Evolutionary conservation across 1,140 invertebrate genomes (phyloP), one percentile per base, ranked within the genome.

Genomic region (Drosophila murphyi): DNA sequence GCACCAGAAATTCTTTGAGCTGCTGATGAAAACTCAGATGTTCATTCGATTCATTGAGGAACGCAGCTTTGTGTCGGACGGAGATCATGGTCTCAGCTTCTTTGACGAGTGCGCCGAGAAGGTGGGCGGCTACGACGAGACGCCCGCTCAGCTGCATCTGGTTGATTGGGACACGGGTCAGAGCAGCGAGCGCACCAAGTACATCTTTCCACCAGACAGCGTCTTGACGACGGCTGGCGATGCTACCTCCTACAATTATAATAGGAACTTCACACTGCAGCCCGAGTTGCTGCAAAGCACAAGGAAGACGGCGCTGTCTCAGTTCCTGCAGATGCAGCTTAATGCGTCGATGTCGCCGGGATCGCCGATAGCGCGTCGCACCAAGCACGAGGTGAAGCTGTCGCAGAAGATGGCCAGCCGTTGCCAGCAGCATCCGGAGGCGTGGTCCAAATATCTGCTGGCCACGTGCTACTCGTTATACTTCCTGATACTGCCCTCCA

Each of bases 41-140:
- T 99, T 99, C 93, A 98, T 97, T 67, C 95, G 98, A 47, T 99
- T 99, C 93, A 99, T 99, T 78, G 98, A 99, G 93, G 99, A 99
- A 93, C 95, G 98, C 41, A 99, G 98, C 81, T 99, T 99, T 94
- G 97, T 99, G 0, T 98, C 98, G 8, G 98, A 99, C 85, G 98
- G 98, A 92, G 98, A 99, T 94, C 95, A 95, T 92, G 96, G 96
- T 2, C 93, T 99, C 60, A 97, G 98, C 7, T 99, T 99, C 93
- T 99, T 99, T 92, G 99, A 99, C 93, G 98, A 99, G 92, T 99
- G 98, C 55, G 82, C 97, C 1, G 98, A 99, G 93, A 94, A 95
- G 72, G 94, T 96, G 12, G 94, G 94, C 47, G 94, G 94, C 59
- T 94, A 95, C 72, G 95, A 95, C 80, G 94, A 95, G 91, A 91